Percentiles rank a stretch among this genome's conserved stretches.
These are phyloP conservation scores for Carassius gibelio DNA, from an alignment of 2,113 vertebrate genomes.

Conservation along the genomic window DNA sequence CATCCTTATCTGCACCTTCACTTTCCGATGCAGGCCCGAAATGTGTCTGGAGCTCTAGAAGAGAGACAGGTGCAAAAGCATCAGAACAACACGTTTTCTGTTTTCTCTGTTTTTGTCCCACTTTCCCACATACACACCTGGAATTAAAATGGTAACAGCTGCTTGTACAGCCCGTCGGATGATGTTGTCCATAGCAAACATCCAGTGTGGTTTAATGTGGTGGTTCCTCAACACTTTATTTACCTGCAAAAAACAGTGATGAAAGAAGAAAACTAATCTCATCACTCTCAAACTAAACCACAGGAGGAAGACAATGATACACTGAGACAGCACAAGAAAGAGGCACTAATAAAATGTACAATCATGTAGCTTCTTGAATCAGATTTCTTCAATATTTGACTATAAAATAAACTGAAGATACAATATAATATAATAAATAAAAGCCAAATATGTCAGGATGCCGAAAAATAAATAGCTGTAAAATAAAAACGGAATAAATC, in stretches of 20 bases:
- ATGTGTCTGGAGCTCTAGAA: slow-evolving; percentile 84
- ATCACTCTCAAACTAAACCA: background rate
- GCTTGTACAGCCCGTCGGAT: slow-evolving; percentile 91
- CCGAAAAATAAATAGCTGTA: background rate
- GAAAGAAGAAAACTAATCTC: background rate
- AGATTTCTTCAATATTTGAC: background rate
- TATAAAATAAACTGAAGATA: background rate
- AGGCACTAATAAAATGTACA: background rate
- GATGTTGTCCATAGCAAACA: slow-evolving; percentile 97
- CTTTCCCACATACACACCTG: slow-evolving; percentile 74
- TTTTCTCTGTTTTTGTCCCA: background rate
- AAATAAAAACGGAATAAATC: background rate
- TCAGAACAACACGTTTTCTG: background rate
- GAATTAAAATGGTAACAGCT: slow-evolving; percentile 89
- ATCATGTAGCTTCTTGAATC: background rate
- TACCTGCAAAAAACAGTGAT: slow-evolving; percentile 74
- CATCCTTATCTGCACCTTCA: slow-evolving; percentile 83
- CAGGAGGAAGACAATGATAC: background rate
- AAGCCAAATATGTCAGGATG: background rate
- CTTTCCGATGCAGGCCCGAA: slow-evolving; percentile 84
- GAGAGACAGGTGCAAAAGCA: background rate
- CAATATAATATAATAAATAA: background rate
- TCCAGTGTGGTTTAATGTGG: slow-evolving; percentile 92
- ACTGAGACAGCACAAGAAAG: background rate
- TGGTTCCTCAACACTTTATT: slow-evolving; percentile 91